Conservation (phyloP, 2,797 vertebrate species). For the Microcaecilia unicolor region DNA sequence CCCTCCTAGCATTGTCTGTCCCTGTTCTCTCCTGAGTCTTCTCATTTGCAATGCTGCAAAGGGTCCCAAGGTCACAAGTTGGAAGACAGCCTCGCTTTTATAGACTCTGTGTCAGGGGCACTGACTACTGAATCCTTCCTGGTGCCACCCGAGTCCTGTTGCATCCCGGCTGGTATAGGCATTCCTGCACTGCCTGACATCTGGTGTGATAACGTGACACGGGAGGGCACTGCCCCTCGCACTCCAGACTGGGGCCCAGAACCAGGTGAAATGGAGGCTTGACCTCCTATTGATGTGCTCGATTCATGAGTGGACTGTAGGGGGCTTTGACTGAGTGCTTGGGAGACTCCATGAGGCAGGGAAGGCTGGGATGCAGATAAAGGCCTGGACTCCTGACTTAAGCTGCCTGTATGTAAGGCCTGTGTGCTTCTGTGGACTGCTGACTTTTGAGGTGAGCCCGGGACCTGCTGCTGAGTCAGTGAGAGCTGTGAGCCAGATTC, state of each 20-base stretch:
- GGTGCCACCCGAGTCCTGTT: conserved; percentile 50
- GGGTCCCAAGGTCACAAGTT: conserved; percentile 79
- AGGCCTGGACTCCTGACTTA: conserved; percentile 70
- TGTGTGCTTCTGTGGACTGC: conserved; percentile 71
- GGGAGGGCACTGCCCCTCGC: conserved; percentile 37
- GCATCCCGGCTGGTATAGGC: conserved; percentile 39
- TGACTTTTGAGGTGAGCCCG: conserved; percentile 67
- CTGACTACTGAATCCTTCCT: conserved; percentile 51
- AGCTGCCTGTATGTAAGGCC: conserved; percentile 65
- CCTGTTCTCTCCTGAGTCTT: neutral
- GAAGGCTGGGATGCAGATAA: conserved; percentile 87
- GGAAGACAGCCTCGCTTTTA: conserved; percentile 85
- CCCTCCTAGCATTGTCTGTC: neutral
- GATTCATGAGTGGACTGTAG: conserved; percentile 66
- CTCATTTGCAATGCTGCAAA: neutral
- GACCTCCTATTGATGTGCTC: conserved; percentile 57
- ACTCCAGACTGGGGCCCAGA: conserved; percentile 18
- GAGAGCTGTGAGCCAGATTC: conserved; percentile 77
- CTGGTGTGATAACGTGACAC: conserved; percentile 60
- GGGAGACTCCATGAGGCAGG: conserved; percentile 68
- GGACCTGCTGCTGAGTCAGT: conserved; percentile 66
- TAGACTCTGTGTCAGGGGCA: conserved; percentile 74
- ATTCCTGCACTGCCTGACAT: conserved; percentile 50
- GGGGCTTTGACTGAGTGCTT: conserved; percentile 68
- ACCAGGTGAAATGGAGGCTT: neutral